Evolutionary conservation across 2,797 vertebrate genomes (phyloP).

Genomic region (Nyctalus aviator): DNA sequence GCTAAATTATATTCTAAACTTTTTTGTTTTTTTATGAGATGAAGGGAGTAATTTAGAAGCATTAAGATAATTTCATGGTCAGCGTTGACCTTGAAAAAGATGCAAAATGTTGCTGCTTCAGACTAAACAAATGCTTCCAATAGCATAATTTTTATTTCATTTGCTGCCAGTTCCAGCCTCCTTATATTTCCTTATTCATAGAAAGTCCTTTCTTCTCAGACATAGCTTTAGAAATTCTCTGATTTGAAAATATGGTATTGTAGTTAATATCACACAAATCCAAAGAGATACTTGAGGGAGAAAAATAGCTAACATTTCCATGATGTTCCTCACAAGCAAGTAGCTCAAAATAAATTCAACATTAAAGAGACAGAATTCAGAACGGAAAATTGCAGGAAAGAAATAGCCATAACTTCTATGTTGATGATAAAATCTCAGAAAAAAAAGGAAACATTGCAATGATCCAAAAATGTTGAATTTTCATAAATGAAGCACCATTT

Average conservation of each 20-base stretch:
- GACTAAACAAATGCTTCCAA: slow-evolving; percentile 63
- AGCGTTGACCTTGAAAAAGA: slow-evolving; percentile 76
- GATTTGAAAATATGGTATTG: slow-evolving; percentile 31
- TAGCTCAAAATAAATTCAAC: slow-evolving; percentile 57
- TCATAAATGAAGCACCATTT: slow-evolving; percentile 15
- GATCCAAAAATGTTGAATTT: slow-evolving; percentile 56
- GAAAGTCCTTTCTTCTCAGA: slow-evolving; percentile 74
- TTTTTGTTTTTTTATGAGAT: background rate
- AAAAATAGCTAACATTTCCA: background rate
- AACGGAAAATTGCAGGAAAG: slow-evolving; percentile 67
- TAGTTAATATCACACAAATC: slow-evolving; percentile 18
- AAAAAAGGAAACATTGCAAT: slow-evolving; percentile 44
- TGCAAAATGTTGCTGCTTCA: slow-evolving; percentile 35
- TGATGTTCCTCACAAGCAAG: slow-evolving; percentile 28
- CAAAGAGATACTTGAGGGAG: background rate
- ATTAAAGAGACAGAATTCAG: slow-evolving; percentile 58
- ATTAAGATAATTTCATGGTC: slow-evolving; percentile 74
- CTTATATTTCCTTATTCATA: slow-evolving; percentile 78
- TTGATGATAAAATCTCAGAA: slow-evolving; percentile 29
- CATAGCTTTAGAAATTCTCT: slow-evolving; percentile 50
- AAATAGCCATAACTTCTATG: slow-evolving; percentile 50
- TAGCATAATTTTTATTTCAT: slow-evolving; percentile 71
- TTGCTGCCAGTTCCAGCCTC: slow-evolving; percentile 70
- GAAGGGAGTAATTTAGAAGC: slow-evolving; percentile 57
- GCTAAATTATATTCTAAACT: slow-evolving; percentile 42